Conservation (phyloP, 2,113 vertebrate species). For the Leucosticte australis region DNA sequence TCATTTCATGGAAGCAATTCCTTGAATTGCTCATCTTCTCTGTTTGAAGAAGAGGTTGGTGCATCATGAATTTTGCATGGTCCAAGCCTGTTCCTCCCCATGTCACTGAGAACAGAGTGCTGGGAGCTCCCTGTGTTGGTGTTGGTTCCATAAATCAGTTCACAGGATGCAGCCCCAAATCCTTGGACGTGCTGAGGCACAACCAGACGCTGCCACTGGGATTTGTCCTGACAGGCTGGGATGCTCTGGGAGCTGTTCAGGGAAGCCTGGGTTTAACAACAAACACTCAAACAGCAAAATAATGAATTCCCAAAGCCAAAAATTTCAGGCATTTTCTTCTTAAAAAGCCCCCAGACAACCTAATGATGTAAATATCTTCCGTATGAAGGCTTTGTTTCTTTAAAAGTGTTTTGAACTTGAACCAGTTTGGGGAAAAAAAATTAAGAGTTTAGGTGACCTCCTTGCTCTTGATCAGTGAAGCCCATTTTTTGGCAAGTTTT, state of each 20-base stretch:
- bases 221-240: background rate
- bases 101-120: background rate
- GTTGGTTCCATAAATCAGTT: background rate
- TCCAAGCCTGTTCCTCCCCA: background rate
- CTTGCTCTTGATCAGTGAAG: background rate
- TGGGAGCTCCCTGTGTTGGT: background rate
- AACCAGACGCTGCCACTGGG: background rate
- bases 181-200: background rate
- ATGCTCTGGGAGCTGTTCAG: background rate
- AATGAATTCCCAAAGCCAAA: background rate
- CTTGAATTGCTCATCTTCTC: background rate
- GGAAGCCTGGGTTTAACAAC: background rate
- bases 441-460: background rate
- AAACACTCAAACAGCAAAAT: background rate
- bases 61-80: background rate
- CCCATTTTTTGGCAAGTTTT: background rate
- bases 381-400: background rate
- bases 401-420: background rate
- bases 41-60: background rate
- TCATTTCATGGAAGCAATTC: background rate
- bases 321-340: background rate
- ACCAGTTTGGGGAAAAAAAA: background rate
- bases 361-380: background rate
- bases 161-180: background rate
- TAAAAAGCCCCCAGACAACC: accelerated